Evolutionary conservation across 1,140 invertebrate species (phyloP).

Genomic region (Meteorus sp.): DNA sequence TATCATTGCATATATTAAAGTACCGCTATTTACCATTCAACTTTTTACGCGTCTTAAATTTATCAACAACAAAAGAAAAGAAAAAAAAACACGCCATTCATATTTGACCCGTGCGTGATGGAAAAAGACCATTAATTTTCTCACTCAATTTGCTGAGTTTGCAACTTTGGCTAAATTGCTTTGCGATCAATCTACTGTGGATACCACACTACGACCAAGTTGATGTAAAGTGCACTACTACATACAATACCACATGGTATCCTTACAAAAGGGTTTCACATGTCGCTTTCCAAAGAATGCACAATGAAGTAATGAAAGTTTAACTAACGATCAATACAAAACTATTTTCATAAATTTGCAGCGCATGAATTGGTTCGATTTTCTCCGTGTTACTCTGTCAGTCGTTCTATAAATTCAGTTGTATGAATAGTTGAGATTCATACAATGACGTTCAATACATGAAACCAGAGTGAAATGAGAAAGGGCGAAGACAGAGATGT

Average conservation of each 20-base stretch:
- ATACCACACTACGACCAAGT: not conserved
- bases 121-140: slow-evolving; percentile 13
- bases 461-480: slow-evolving; percentile 1
- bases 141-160: slow-evolving; percentile 15
- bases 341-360: too few species aligned
- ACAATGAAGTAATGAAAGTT: too few species aligned
- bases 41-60: not conserved
- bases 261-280: too few species aligned
- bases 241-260: too few species aligned
- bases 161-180: slow-evolving; percentile 10
- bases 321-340: too few species aligned
- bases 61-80: not conserved
- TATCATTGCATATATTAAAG: not conserved
- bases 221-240: not conserved
- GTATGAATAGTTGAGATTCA: too few species aligned
- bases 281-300: too few species aligned
- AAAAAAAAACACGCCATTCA: not conserved
- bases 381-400: too few species aligned
- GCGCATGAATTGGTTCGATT: too few species aligned
- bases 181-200: slow-evolving; percentile 10
- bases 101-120: not conserved
- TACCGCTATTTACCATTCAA: not conserved
- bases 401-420: too few species aligned
- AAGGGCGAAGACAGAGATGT: not conserved
- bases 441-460: too few species aligned